A percentile compares a stretch with the other conserved stretches of the same genome.
Evolutionary conservation across 92 coral and sea anemone species (phyloP).

Genomic region (Micromussa lordhowensis): DNA sequence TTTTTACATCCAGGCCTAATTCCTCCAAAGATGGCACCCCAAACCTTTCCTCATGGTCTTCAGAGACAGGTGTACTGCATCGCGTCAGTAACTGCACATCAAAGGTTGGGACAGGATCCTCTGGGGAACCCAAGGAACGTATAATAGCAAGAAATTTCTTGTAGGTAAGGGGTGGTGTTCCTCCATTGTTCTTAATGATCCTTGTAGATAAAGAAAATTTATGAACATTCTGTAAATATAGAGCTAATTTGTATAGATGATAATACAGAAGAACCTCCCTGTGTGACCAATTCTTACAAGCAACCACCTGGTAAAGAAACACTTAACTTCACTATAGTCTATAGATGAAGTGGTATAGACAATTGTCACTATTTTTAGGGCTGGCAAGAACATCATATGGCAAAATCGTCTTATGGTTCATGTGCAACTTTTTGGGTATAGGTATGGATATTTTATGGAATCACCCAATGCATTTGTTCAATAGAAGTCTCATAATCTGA

Average conservation of each 20-base stretch:
- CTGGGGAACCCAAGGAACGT: constrained; percentile 79
- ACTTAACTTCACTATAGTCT: too few species aligned
- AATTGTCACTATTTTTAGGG: too few species aligned
- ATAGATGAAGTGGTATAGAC: too few species aligned
- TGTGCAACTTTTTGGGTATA: too few species aligned
- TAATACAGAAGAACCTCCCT: too few species aligned
- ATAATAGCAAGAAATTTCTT: constrained; percentile 80
- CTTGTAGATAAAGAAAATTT: constrained; percentile 31
- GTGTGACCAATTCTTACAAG: too few species aligned
- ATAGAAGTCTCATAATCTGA: too few species aligned
- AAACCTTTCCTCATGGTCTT: constrained; percentile 70
- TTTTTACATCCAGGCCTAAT: constrained; percentile 65
- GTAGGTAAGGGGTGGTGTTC: constrained; percentile 81
- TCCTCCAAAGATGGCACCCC: constrained; percentile 85
- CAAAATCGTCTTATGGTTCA: too few species aligned
- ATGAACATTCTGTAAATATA: neutral
- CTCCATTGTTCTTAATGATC: constrained; percentile 68
- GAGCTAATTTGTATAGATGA: neutral
- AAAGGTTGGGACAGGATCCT: constrained; percentile 65
- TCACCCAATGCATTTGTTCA: too few species aligned
- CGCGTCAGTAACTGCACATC: constrained; percentile 44
- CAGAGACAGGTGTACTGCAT: constrained; percentile 78
- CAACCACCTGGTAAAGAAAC: too few species aligned
- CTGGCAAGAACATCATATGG: too few species aligned
- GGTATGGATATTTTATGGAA: too few species aligned